A percentile compares a stretch with the other conserved stretches of the same genome.
Conservation (phyloP, 1,140 invertebrate species). For the Drosophila nigromelanica region DNA sequence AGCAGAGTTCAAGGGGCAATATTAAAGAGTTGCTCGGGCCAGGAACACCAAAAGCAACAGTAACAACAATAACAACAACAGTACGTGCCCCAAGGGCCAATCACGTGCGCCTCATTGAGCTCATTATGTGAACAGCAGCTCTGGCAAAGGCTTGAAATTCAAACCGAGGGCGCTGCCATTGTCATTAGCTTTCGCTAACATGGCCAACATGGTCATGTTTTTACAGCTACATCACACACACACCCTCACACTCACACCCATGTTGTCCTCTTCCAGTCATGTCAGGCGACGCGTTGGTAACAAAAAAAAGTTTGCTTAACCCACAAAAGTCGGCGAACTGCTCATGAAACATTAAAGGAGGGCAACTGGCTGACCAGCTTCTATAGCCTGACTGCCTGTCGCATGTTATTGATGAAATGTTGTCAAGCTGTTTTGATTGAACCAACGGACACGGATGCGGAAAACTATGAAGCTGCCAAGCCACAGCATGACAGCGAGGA, state of each 20-base stretch:
- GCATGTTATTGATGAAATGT: constrained; percentile 73
- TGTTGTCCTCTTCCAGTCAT: constrained; percentile 4
- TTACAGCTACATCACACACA: constrained; percentile 1
- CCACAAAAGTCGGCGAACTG: constrained; percentile 41
- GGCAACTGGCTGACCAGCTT: constrained; percentile 11
- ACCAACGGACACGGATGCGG: constrained; percentile 10
- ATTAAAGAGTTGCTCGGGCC: constrained; percentile 19
- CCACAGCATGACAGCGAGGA: constrained; percentile 46
- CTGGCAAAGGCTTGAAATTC: constrained; percentile 45
- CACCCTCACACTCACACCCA: constrained; percentile 26
- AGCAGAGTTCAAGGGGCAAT: constrained; percentile 12
- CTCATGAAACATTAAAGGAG: constrained; percentile 62
- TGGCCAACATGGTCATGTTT: constrained; percentile 16
- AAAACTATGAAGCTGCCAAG: constrained; percentile 43
- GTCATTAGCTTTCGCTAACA: constrained; percentile 41
- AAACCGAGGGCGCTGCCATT: constrained; percentile 31
- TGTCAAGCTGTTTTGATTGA: constrained; percentile 59
- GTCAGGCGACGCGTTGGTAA: constrained; percentile 23
- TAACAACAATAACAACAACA: constrained; percentile 30
- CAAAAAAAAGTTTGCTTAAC: constrained; percentile 37
- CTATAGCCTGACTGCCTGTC: not conserved
- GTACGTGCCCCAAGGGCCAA: constrained; percentile 63
- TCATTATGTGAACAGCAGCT: constrained; percentile 65
- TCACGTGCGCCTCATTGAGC: constrained; percentile 72
- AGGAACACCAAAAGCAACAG: not conserved